Conservation (phyloP, 1,140 invertebrate genomes). For the Drosophila miranda region DNA sequence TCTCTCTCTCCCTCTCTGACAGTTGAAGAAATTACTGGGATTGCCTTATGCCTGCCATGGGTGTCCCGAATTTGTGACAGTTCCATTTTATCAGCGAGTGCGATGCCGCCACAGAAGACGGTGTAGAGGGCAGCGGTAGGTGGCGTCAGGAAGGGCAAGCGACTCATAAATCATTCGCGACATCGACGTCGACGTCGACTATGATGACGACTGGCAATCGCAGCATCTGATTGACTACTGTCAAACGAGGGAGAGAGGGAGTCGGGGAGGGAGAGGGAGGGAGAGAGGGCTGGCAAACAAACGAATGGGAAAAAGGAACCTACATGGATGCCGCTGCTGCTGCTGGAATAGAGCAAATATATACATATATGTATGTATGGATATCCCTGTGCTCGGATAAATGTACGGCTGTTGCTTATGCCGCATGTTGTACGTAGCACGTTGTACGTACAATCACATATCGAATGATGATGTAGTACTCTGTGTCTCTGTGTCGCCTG, state of each 20-base stretch:
- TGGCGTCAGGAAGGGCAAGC: constrained; percentile 33
- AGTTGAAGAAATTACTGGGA: constrained; percentile 60
- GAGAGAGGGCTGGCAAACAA: constrained; percentile 10
- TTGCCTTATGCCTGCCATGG: constrained; percentile 39
- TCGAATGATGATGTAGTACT: constrained; percentile 43
- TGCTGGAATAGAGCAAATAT: constrained; percentile 25
- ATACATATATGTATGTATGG: too few species aligned
- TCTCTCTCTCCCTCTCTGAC: constrained; percentile 10
- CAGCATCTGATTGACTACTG: constrained; percentile 74
- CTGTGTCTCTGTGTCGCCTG: constrained; percentile 38
- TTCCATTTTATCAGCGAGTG: constrained; percentile 61
- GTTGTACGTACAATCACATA: constrained; percentile 30
- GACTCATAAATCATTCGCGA: constrained; percentile 77
- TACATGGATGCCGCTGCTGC: constrained; percentile 7
- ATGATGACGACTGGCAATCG: constrained; percentile 77
- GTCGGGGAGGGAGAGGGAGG: background rate
- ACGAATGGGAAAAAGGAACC: constrained; percentile 24
- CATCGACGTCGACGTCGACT: constrained; percentile 72
- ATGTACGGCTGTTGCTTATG: constrained; percentile 8
- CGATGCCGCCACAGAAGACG: background rate
- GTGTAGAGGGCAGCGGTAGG: background rate
- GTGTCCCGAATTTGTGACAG: constrained; percentile 57
- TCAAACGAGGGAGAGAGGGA: constrained; percentile 42
- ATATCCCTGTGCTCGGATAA: too few species aligned
- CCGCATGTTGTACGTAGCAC: constrained; percentile 34